Evolutionary conservation across 2,113 vertebrate species (phyloP).

Genomic region (Pteronura brasiliensis): DNA sequence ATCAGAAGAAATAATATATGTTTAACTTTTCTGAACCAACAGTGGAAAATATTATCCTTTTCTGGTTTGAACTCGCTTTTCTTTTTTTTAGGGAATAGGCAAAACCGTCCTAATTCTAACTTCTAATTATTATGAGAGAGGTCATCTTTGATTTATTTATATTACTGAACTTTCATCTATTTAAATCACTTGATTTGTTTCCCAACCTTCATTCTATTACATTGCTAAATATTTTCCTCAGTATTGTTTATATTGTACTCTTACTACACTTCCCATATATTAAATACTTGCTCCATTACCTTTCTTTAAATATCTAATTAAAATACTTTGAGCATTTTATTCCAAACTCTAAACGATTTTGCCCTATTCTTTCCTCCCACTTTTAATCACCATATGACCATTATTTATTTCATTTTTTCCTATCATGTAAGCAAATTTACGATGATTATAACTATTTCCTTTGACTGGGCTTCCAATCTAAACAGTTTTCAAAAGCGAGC

Average conservation of each 20-base stretch:
- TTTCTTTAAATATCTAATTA: slow-evolving; percentile 19
- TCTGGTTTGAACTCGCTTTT: background rate
- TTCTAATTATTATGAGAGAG: background rate
- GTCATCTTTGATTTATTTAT: background rate
- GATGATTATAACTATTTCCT: background rate
- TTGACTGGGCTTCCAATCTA: background rate
- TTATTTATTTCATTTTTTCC: background rate
- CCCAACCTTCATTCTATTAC: background rate
- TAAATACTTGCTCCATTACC: background rate
- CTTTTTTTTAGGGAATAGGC: background rate
- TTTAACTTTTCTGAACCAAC: slow-evolving; percentile 9
- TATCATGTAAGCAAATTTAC: slow-evolving; percentile 2
- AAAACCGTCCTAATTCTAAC: background rate
- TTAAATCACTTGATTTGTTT: slow-evolving; percentile 19
- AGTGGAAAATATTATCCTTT: background rate
- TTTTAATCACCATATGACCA: background rate
- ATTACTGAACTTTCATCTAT: background rate
- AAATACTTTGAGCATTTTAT: background rate
- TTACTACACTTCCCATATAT: background rate
- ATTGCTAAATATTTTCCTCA: background rate
- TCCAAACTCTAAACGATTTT: slow-evolving; percentile 22
- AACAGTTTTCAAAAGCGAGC: background rate
- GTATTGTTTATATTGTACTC: background rate
- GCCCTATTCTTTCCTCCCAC: background rate
- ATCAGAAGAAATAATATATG: background rate